A percentile compares a stretch with the other conserved stretches of the same genome.
Evolutionary conservation across 2,888 invertebrate species (phyloP).

Genomic region (Synanthedon vespiformis): DNA sequence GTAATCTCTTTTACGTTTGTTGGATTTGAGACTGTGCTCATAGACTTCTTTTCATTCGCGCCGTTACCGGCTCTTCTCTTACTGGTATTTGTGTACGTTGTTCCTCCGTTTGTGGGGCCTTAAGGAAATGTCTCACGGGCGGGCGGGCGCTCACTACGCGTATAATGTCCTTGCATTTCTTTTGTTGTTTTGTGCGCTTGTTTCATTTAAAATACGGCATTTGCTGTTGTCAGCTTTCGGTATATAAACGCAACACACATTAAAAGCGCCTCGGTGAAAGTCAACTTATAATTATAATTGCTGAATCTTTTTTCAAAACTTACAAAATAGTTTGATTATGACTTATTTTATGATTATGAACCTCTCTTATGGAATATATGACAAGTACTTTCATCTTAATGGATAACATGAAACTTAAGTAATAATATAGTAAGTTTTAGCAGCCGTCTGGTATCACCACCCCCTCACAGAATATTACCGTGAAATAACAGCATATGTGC

Average conservation of each 20-base stretch:
- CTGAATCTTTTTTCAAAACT: too few relatives aligned
- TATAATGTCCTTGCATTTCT: conserved; percentile 33
- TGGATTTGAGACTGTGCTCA: conserved; percentile 47
- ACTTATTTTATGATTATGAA: too few relatives aligned
- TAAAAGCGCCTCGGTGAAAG: too few relatives aligned
- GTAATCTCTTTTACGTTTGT: conserved; percentile 68
- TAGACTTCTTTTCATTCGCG: conserved; percentile 50
- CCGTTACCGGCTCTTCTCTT: conserved; percentile 45
- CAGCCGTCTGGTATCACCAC: too few relatives aligned
- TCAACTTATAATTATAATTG: too few relatives aligned
- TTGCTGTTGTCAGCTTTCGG: conserved; percentile 25
- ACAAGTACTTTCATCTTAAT: too few relatives aligned
- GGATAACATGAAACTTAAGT: too few relatives aligned
- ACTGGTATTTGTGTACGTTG: conserved; percentile 30
- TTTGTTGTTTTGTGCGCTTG: conserved; percentile 16
- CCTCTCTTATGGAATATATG: too few relatives aligned
- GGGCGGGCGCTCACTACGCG: conserved; percentile 49
- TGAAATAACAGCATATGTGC: too few relatives aligned
- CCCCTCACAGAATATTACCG: too few relatives aligned
- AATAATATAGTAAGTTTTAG: too few relatives aligned
- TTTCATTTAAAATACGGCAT: conserved; percentile 3
- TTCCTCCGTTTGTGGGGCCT: neutral
- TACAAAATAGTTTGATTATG: too few relatives aligned
- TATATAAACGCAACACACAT: neutral
- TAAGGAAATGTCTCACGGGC: conserved; percentile 40